Base-by-base conservation (phyloP, 2,888 invertebrate species). In the Osedax fenrisi region DNA sequence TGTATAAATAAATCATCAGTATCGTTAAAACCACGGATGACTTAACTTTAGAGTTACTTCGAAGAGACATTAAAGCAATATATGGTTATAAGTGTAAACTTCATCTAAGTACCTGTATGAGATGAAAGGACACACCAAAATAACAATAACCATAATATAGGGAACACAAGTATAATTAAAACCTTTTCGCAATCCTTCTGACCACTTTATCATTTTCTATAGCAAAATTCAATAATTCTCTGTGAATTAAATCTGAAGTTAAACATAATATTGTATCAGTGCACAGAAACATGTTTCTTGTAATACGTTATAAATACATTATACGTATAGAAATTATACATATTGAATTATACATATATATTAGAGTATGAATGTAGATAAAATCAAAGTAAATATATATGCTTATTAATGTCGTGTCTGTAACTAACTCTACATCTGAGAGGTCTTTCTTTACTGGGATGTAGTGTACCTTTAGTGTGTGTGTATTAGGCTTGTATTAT, bases 401-500 rank as follows among this genome's bases (percentile, higher is more conserved):
- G 56, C 13, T n/a, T 56, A 56, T 56, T 56, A 13, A 56, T 64
- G 22, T 10, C 21, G 10, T 64, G 21, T 21, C 0, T 23, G 13
- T 23, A 64, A 76, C 81, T 75, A 78, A 88, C 88, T 88, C 87
- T n/a, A 93, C 87, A 78, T 92, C 89, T 62, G 88, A 88, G 17
- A 90, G 87, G 79, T 88, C 86, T 26, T 89, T 89, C 77, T 87
- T 88, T 0, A 97, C 88, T 0, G 96, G 96, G 78, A 97, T 88
- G 83, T 93, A 97, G 85, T 97, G 96, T 61, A 78, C 41, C 41
- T 41, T 10, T 41, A 41, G 17, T 17, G 10, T 10, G n/a, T n/a
- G n/a, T n/a, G n/a, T n/a, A n/a, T n/a, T n/a, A n/a, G n/a, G n/a
- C n/a, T 10, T 41, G 17, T 5, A 41, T 10, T 41, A 17, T 10